phyloP scores from a whole-genome alignment of 1,140 invertebrate genomes.

The Drosophila bocqueti region DNA sequence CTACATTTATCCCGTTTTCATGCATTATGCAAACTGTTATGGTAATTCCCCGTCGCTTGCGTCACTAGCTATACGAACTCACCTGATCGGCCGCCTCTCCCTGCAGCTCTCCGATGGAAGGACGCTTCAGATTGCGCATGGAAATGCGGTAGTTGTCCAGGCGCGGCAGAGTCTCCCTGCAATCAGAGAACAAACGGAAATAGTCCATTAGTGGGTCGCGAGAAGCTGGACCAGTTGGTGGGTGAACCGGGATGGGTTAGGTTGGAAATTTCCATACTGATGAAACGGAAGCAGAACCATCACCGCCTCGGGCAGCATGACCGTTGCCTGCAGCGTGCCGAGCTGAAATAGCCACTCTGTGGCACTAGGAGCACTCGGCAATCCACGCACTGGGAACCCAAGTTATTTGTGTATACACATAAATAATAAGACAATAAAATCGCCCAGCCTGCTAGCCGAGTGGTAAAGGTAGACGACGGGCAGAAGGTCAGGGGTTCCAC shows the following conservation, averaged over 20 bases:
- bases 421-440: slow-evolving; percentile 57
- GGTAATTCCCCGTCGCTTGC: not conserved
- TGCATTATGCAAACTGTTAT: slow-evolving; percentile 34
- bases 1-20: not conserved
- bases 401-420: slow-evolving; percentile 49
- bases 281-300: slow-evolving; percentile 64
- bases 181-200: slow-evolving; percentile 40
- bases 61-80: slow-evolving; percentile 27
- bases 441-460: slow-evolving; percentile 9
- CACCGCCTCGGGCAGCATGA: slow-evolving; percentile 72
- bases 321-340: slow-evolving; percentile 57
- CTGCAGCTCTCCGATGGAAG: slow-evolving; percentile 90
- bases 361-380: slow-evolving; percentile 23
- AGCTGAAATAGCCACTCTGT: slow-evolving; percentile 60
- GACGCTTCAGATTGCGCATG: slow-evolving; percentile 89
- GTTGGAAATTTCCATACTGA: slow-evolving; percentile 51
- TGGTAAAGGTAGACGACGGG: slow-evolving; percentile 57
- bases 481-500: slow-evolving; percentile 52
- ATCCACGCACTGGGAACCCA: slow-evolving; percentile 33
- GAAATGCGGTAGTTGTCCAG: slow-evolving; percentile 96
- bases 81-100: slow-evolving; percentile 86
- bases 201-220: slow-evolving; percentile 14
- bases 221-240: not conserved
- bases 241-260: not conserved
- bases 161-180: slow-evolving; percentile 88